Conservation (phyloP, 2,797 vertebrate genomes). For the Sebastes minor region DNA sequence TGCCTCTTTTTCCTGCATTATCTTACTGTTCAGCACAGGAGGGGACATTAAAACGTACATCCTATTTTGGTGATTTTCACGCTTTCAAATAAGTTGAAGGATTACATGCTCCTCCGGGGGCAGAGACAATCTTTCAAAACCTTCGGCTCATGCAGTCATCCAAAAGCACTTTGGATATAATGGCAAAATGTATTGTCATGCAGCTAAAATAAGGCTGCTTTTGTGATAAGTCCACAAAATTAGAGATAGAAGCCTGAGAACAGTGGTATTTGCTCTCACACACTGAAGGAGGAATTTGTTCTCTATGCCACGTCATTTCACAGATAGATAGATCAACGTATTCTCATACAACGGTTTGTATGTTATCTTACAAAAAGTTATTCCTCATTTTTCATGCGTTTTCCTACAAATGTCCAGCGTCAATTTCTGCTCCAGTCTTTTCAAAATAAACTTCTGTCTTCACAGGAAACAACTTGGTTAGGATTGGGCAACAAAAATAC, state of each 20-base stretch:
- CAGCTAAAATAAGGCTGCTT: conserved; percentile 1
- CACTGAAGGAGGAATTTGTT: background rate
- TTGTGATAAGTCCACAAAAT: background rate
- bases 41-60: conserved; percentile 8
- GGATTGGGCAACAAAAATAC: too few relatives aligned
- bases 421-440: too few relatives aligned
- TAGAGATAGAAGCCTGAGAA: background rate
- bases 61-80: conserved; percentile 29
- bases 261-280: background rate
- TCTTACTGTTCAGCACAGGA: background rate
- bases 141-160: background rate
- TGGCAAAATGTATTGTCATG: conserved; percentile 18
- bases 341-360: accelerated
- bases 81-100: conserved; percentile 34
- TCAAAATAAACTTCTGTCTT: too few relatives aligned
- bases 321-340: too few relatives aligned
- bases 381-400: accelerated
- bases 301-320: too few relatives aligned
- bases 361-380: too few relatives aligned
- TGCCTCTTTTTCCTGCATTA: background rate
- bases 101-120: conserved; percentile 28
- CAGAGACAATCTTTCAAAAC: conserved; percentile 20
- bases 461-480: too few relatives aligned
- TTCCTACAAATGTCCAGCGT: too few relatives aligned
- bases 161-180: conserved; percentile 33